Conservation (phyloP, 2,797 vertebrate genomes). For the Amniataba percoides region DNA sequence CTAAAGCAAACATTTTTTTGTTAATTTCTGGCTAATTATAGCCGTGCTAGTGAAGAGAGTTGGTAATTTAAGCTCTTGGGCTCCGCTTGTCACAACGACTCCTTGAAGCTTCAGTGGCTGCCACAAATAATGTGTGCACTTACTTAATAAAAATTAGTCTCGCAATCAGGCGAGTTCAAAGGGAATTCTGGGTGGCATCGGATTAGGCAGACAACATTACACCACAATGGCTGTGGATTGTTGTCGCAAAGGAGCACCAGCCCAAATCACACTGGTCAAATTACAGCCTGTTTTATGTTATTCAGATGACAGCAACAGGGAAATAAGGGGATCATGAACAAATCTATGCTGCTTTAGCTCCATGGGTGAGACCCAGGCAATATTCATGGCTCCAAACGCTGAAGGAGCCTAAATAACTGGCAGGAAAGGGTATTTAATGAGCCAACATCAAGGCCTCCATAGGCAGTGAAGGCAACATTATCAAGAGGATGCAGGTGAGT, state of each 20-base stretch:
- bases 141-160: conserved; percentile 78
- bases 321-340: conserved; percentile 48
- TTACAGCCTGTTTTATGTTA: conserved; percentile 59
- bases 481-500: conserved; percentile 78
- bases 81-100: conserved; percentile 81
- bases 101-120: conserved; percentile 70
- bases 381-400: conserved; percentile 48
- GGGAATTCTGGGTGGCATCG: conserved; percentile 52
- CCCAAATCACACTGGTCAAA: conserved; percentile 71
- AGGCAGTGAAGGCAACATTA: conserved; percentile 59
- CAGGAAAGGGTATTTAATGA: conserved; percentile 63
- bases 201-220: conserved; percentile 44
- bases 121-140: conserved; percentile 65
- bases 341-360: conserved; percentile 46
- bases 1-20: conserved; percentile 90
- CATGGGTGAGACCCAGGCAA: conserved; percentile 45
- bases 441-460: conserved; percentile 63
- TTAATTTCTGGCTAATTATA: conserved; percentile 90
- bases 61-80: conserved; percentile 84
- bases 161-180: conserved; percentile 68
- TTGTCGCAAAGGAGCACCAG: conserved; percentile 49
- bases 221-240: conserved; percentile 50
- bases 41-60: conserved; percentile 81
- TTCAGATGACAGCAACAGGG: conserved; percentile 53
- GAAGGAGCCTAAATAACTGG: conserved; percentile 70